phyloP scores from a whole-genome alignment of 2,888 invertebrate genomes.

The Dynastes tityus region DNA sequence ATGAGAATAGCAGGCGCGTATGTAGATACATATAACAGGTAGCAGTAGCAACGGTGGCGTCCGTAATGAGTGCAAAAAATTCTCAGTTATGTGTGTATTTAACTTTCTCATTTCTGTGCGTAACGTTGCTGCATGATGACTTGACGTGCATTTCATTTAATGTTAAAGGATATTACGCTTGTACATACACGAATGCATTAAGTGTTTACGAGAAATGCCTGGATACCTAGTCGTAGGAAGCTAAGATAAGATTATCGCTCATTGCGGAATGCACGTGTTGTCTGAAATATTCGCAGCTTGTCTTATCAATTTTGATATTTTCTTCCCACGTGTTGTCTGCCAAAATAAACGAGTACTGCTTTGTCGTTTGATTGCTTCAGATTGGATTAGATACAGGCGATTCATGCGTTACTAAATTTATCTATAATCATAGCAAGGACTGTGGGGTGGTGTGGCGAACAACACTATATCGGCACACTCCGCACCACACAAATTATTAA shows the following conservation, averaged over 20 bases:
- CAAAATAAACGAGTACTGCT: too few species aligned
- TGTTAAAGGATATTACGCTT: not conserved
- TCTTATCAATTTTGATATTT: too few species aligned
- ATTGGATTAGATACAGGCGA: not conserved
- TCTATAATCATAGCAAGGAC: too few species aligned
- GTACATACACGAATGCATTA: not conserved
- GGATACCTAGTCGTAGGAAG: not conserved
- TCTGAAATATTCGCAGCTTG: not conserved
- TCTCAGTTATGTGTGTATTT: slow-evolving; percentile 15
- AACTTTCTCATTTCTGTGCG: slow-evolving; percentile 30
- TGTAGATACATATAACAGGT: not conserved
- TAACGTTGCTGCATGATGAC: not conserved
- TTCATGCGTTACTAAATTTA: too few species aligned
- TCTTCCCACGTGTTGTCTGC: too few species aligned
- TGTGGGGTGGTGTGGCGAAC: too few species aligned
- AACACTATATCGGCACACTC: too few species aligned
- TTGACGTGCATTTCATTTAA: not conserved
- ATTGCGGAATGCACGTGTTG: not conserved
- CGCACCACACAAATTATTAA: too few species aligned
- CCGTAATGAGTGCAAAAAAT: slow-evolving; percentile 31
- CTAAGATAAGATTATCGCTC: not conserved
- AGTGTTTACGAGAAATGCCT: not conserved
- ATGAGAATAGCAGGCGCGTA: slow-evolving; percentile 1
- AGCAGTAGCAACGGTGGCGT: not conserved
- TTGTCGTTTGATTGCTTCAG: not conserved